Conservation (phyloP, 2,888 invertebrate species). For the Nipponacmea schrenckii region DNA sequence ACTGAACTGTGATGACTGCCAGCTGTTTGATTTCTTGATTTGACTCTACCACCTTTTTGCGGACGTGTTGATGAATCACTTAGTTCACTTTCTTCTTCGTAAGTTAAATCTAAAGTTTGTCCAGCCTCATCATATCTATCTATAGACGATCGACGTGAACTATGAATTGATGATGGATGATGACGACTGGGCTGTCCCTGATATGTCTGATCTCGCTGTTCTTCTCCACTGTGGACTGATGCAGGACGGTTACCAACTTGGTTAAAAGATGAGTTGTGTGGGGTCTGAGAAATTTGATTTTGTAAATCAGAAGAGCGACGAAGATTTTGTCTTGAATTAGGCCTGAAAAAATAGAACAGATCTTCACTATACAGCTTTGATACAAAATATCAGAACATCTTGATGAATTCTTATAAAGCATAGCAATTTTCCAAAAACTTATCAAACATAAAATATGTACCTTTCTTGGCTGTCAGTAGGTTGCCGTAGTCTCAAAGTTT, state of each 20-base stretch:
- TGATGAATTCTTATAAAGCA: too few relatives aligned
- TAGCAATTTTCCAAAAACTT: too few relatives aligned
- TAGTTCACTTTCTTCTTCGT: conserved; percentile 1
- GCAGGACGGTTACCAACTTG: not conserved
- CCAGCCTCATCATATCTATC: conserved; percentile 2
- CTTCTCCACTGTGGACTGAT: not conserved
- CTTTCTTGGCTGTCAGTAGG: conserved; percentile 24
- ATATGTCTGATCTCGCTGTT: not conserved
- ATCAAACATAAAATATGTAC: not conserved
- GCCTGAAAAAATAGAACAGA: conserved; percentile 23
- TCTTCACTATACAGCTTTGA: too few relatives aligned
- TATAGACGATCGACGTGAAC: not conserved
- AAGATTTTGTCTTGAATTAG: conserved; percentile 39
- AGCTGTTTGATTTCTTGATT: not conserved
- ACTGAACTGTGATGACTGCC: not conserved
- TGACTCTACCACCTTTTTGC: not conserved
- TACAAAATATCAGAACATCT: too few relatives aligned
- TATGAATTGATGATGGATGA: not conserved
- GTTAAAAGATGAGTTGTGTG: too few relatives aligned
- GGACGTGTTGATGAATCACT: not conserved
- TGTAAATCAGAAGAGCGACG: conserved; percentile 16
- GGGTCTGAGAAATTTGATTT: too few relatives aligned
- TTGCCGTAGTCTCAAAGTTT: conserved; percentile 37
- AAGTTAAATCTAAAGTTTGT: not conserved
- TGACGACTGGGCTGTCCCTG: not conserved